A percentile compares a stretch with the other conserved stretches of the same genome.
These are phyloP conservation scores for Cancer borealis DNA, from an alignment of 2,888 invertebrate species.

Conservation along the genomic window DNA sequence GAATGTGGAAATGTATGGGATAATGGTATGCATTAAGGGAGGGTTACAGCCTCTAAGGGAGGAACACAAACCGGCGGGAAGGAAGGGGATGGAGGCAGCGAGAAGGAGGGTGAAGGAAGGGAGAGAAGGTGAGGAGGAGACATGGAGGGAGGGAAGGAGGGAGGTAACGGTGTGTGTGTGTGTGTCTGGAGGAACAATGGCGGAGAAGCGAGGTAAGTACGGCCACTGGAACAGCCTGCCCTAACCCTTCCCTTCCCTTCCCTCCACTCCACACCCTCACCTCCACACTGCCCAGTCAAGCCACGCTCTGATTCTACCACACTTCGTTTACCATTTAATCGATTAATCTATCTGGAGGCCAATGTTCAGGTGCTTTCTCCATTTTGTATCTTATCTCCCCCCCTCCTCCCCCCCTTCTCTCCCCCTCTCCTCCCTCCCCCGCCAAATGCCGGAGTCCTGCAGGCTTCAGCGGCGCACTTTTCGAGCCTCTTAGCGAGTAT, in stretches of 20 bases:
- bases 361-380: slow-evolving; percentile 30
- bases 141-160: neutral
- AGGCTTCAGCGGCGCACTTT: neutral
- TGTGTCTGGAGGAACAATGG: slow-evolving; percentile 32
- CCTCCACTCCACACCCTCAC: neutral
- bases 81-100: neutral
- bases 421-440: neutral
- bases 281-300: neutral
- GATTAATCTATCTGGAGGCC: neutral
- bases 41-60: neutral
- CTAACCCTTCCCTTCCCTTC: neutral
- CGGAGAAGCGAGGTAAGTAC: slow-evolving; percentile 27
- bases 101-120: neutral
- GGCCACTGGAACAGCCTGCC: slow-evolving; percentile 37
- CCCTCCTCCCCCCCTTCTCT: neutral
- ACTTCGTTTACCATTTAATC: slow-evolving; percentile 7
- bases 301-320: neutral
- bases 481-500: neutral
- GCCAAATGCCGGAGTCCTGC: neutral
- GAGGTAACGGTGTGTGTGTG: neutral
- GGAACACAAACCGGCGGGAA: neutral
- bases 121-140: neutral
- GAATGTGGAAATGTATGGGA: slow-evolving; percentile 17
- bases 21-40: slow-evolving; percentile 24
- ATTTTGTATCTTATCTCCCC: slow-evolving; percentile 31